Evolutionary conservation across 2,113 vertebrate species (phyloP).

Genomic region (Neolamprologus hecqui): DNA sequence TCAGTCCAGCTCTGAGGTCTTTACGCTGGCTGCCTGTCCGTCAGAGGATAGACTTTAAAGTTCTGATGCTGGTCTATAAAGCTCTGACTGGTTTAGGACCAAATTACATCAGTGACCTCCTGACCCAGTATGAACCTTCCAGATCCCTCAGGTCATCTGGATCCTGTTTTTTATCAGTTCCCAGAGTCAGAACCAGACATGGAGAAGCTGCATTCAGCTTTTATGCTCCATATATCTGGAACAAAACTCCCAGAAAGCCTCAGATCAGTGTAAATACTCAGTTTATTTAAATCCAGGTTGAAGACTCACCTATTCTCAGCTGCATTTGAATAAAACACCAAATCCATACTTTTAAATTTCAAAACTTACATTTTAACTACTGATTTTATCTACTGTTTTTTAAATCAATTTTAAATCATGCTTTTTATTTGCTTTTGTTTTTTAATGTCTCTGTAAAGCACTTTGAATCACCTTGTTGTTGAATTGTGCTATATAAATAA

Average conservation of each 20-base stretch:
- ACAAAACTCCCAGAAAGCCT: too few relatives aligned
- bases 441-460: not conserved
- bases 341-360: not conserved
- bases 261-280: not conserved
- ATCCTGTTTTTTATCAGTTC: not conserved
- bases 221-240: too few relatives aligned
- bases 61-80: too few relatives aligned
- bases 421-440: not conserved
- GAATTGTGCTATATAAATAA: not conserved
- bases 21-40: too few relatives aligned
- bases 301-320: not conserved
- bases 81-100: fast-evolving
- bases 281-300: not conserved
- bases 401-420: not conserved
- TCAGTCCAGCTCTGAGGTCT: too few relatives aligned
- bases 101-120: not conserved
- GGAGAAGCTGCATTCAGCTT: not conserved
- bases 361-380: not conserved
- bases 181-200: not conserved
- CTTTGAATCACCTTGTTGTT: not conserved
- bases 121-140: not conserved
- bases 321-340: not conserved
- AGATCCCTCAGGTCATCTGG: too few relatives aligned
- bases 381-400: not conserved
- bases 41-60: fast-evolving